A percentile compares a stretch with the other conserved stretches of the same genome.
Conservation (phyloP, 1,140 invertebrate genomes). For the Acromyrmex charruanus region DNA sequence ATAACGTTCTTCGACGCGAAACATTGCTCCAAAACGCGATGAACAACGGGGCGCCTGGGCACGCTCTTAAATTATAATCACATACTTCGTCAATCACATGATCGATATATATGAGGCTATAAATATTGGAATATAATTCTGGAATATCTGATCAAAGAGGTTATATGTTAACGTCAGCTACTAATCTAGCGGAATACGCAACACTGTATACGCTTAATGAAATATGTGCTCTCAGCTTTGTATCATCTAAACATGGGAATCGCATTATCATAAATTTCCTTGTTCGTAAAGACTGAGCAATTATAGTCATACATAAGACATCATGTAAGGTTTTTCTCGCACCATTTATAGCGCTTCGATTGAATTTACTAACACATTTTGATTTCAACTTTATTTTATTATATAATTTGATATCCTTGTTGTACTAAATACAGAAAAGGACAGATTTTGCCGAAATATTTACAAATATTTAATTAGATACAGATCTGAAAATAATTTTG, state of each 20-base stretch:
- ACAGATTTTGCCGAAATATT: too few species aligned
- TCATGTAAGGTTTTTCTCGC: background rate
- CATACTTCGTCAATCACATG: constrained; percentile 1
- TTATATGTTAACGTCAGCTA: constrained; percentile 25
- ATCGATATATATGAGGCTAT: constrained; percentile 1
- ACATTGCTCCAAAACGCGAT: constrained; percentile 35
- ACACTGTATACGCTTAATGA: constrained; percentile 1
- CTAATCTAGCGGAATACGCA: constrained; percentile 1
- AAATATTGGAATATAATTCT: constrained; percentile 8
- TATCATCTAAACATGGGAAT: constrained; percentile 30
- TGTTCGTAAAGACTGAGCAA: constrained; percentile 5
- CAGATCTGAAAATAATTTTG: too few species aligned
- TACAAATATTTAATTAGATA: too few species aligned
- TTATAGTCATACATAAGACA: background rate
- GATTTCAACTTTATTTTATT: background rate
- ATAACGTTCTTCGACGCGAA: constrained; percentile 28
- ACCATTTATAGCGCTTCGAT: background rate
- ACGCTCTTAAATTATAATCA: constrained; percentile 27
- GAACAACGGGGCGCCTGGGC: constrained; percentile 25
- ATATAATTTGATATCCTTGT: background rate
- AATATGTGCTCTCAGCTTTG: constrained; percentile 19
- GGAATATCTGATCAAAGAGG: constrained; percentile 20
- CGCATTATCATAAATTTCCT: constrained; percentile 20
- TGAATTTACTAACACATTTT: background rate
- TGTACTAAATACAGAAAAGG: too few species aligned